Evolutionary conservation across 2,113 vertebrate genomes (phyloP).

Genomic region (Megaptera novaeangliae): DNA sequence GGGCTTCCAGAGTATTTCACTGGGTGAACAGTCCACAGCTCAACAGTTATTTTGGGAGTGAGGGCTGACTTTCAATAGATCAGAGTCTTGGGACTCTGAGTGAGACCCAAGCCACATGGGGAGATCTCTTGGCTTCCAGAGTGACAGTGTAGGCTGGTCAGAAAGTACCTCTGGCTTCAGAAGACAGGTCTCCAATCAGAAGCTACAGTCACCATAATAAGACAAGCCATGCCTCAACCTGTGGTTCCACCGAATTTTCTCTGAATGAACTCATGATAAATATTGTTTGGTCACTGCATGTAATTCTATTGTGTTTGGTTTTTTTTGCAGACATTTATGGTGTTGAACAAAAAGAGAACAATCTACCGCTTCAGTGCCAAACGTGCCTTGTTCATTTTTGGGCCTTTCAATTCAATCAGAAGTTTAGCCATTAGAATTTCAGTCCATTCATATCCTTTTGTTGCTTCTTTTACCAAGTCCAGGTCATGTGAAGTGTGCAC

Average conservation of each 20-base stretch:
- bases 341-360: slow-evolving; percentile 95
- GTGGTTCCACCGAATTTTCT: background rate
- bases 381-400: slow-evolving; percentile 93
- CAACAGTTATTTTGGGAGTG: background rate
- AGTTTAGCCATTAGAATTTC: slow-evolving; percentile 91
- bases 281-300: background rate
- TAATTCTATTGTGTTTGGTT: slow-evolving; percentile 21
- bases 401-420: slow-evolving; percentile 92
- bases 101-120: background rate
- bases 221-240: background rate
- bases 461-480: background rate
- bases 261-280: background rate
- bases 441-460: slow-evolving; percentile 98
- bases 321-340: slow-evolving; percentile 92
- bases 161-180: background rate
- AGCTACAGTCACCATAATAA: background rate
- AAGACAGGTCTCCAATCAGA: background rate
- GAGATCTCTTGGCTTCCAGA: background rate
- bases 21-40: background rate
- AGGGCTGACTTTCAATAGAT: background rate
- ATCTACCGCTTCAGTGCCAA: slow-evolving; percentile 98
- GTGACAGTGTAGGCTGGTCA: background rate
- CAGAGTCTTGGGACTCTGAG: background rate
- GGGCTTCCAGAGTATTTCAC: background rate
- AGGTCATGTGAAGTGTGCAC: background rate